These are phyloP conservation scores for Callyntrura guangdongensis DNA, from an alignment of 2,888 invertebrate species.

Conservation along the genomic window DNA sequence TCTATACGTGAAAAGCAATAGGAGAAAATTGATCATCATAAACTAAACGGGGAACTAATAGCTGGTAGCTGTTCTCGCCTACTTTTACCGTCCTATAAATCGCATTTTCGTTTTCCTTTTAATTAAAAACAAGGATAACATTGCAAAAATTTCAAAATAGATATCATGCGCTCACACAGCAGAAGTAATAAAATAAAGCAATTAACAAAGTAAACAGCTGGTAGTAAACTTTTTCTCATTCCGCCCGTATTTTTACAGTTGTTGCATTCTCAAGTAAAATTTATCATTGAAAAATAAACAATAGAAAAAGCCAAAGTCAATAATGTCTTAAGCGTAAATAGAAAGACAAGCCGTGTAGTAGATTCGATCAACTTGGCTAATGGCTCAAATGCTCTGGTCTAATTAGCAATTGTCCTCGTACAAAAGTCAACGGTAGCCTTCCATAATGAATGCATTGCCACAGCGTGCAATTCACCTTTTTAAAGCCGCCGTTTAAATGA, in stretches of 20 bases:
- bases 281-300: background rate
- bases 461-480: no score
- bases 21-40: background rate
- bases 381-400: slow-evolving; percentile 5
- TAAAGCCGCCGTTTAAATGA: no score
- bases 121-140: background rate
- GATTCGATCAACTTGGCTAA: background rate
- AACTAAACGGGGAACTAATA: slow-evolving; percentile 1
- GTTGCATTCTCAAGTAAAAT: background rate
- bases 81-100: slow-evolving; percentile 1
- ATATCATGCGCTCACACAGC: background rate
- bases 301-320: background rate
- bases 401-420: background rate
- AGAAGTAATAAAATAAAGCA: background rate
- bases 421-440: no score
- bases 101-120: slow-evolving; percentile 43
- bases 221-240: background rate
- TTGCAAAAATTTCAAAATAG: slow-evolving; percentile 20
- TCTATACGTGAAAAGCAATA: background rate
- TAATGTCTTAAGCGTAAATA: background rate
- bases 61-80: slow-evolving; percentile 11
- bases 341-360: background rate
- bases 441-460: no score
- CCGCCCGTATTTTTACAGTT: background rate
- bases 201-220: no score